phyloP scores from a whole-genome alignment of 1,140 invertebrate species.

The Formica selysi region DNA sequence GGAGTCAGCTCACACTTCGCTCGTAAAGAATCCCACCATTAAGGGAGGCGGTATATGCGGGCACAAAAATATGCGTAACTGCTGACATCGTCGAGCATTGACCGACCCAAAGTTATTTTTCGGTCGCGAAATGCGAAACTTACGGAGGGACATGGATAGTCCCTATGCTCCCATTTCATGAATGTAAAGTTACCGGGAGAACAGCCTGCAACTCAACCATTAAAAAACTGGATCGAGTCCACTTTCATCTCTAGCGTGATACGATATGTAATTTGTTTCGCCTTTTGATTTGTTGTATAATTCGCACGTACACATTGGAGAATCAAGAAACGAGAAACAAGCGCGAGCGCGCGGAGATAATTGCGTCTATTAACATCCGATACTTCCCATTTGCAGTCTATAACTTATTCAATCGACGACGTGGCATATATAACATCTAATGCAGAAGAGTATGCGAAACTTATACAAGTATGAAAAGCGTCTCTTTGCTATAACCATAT shows the following conservation, averaged over 20 bases:
- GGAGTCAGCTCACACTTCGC: neutral
- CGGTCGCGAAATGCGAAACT: conserved; percentile 63
- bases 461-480: neutral
- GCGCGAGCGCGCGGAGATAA: conserved; percentile 50
- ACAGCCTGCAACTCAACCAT: conserved; percentile 60
- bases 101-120: conserved; percentile 63
- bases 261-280: conserved; percentile 62
- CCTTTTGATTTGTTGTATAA: conserved; percentile 74
- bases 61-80: neutral
- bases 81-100: neutral
- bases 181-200: conserved; percentile 77
- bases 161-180: conserved; percentile 78
- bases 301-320: conserved; percentile 43
- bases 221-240: conserved; percentile 73
- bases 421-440: conserved; percentile 10
- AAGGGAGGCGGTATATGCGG: too few relatives aligned
- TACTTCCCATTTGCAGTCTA: conserved; percentile 56
- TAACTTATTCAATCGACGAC: conserved; percentile 60
- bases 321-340: neutral
- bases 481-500: neutral
- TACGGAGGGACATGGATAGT: conserved; percentile 31
- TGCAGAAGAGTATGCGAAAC: neutral
- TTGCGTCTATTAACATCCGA: conserved; percentile 61
- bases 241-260: neutral
- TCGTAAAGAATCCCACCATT: conserved; percentile 47